Evolutionary conservation across 2,797 vertebrate genomes (phyloP).

Genomic region (Malacoctenus gilli): DNA sequence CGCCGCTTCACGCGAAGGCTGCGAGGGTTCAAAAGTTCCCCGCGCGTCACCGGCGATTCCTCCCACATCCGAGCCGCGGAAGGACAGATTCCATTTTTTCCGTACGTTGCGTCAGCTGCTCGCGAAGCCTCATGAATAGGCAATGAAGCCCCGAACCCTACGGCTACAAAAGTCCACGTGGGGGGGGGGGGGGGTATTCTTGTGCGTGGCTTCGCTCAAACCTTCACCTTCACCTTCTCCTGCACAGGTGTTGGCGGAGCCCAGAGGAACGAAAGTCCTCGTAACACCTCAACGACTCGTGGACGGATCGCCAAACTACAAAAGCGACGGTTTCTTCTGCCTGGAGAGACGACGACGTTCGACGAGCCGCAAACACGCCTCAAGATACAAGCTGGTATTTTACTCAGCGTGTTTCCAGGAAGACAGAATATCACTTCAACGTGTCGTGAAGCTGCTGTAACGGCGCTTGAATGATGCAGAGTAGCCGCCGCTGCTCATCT

Average conservation of each 20-base stretch:
- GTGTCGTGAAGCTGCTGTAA: too few species aligned
- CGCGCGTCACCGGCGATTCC: slow-evolving; percentile 25
- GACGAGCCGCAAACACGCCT: too few species aligned
- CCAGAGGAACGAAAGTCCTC: too few species aligned
- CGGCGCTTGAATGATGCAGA: too few species aligned
- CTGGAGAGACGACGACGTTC: too few species aligned
- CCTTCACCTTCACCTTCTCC: slow-evolving; percentile 8
- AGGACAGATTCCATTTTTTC: slow-evolving; percentile 48
- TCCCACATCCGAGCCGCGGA: slow-evolving; percentile 9
- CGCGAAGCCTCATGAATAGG: slow-evolving; percentile 37
- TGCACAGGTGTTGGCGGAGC: slow-evolving; percentile 10
- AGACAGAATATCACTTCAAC: too few species aligned
- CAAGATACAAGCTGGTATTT: too few species aligned
- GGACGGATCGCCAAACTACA: too few species aligned
- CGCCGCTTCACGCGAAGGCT: slow-evolving; percentile 18
- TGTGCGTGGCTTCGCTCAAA: slow-evolving; percentile 8
- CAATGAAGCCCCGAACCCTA: slow-evolving; percentile 26
- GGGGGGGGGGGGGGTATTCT: slow-evolving; percentile 19
- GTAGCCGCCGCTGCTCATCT: too few species aligned
- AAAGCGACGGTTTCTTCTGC: too few species aligned
- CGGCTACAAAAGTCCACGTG: slow-evolving; percentile 16
- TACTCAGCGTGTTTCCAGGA: too few species aligned
- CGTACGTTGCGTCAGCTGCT: slow-evolving; percentile 54
- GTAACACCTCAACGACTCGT: too few species aligned
- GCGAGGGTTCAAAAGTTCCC: slow-evolving; percentile 30